phyloP scores from a whole-genome alignment of 2,113 vertebrate genomes.

The Microtus pennsylvanicus region DNA sequence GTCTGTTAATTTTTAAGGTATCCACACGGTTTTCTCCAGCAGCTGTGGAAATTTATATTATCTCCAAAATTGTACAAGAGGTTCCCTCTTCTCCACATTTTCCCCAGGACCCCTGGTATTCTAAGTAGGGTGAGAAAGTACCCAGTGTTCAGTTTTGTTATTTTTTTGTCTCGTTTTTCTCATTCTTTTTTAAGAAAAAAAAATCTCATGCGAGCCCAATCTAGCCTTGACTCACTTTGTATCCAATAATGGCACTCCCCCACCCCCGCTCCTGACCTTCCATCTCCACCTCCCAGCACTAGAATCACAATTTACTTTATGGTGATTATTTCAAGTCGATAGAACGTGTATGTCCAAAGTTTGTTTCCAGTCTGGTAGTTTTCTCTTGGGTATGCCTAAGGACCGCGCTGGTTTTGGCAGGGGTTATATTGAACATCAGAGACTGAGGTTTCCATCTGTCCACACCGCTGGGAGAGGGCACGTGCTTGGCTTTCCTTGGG shows the following conservation, averaged over 20 bases:
- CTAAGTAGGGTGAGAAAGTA: not conserved
- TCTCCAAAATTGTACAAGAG: not conserved
- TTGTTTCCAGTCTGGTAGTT: slow-evolving; percentile 11
- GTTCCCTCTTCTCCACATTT: not conserved
- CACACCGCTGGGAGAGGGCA: not conserved
- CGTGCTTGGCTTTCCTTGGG: not conserved
- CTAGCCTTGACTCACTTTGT: not conserved
- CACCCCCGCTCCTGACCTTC: not conserved
- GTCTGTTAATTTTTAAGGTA: not conserved
- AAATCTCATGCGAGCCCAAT: not conserved
- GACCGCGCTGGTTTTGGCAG: not conserved
- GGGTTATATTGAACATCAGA: not conserved
- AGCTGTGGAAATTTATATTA: not conserved
- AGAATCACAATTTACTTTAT: not conserved
- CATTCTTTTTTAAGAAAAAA: not conserved
- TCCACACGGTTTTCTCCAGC: not conserved
- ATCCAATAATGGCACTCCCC: not conserved
- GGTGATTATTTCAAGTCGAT: slow-evolving; percentile 33
- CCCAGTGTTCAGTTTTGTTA: not conserved
- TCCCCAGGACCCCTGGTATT: not conserved
- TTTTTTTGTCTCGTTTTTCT: not conserved
- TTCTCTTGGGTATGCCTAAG: not conserved
- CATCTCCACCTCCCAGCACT: not conserved
- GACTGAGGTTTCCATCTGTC: not conserved
- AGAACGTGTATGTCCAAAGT: not conserved